Conservation (phyloP, 2,888 invertebrate species). For the Rhorus exstirpatorius region DNA sequence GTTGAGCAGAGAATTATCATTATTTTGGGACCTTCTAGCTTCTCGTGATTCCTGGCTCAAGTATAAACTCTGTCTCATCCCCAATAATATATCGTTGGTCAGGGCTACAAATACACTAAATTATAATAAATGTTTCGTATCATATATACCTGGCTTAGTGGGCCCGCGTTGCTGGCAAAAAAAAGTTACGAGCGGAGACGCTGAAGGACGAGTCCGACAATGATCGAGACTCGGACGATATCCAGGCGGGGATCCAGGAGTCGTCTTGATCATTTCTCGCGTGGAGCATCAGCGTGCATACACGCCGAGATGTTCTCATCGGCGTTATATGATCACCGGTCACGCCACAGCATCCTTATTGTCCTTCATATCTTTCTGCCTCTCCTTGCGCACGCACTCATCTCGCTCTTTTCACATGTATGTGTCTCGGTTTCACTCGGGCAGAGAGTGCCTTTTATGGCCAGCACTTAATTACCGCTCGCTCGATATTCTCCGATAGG, state of each 20-base stretch:
- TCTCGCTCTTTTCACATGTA: constrained; percentile 34
- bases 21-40: no score
- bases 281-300: constrained; percentile 65
- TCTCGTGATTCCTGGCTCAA: no score
- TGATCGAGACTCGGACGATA: constrained; percentile 67
- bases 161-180: constrained; percentile 11
- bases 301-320: constrained; percentile 47
- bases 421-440: constrained; percentile 51
- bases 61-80: no score
- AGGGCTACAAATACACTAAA: background rate
- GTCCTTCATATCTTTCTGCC: constrained; percentile 27
- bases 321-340: constrained; percentile 80
- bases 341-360: constrained; percentile 75
- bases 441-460: constrained; percentile 78
- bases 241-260: constrained; percentile 77
- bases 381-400: constrained; percentile 38
- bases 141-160: constrained; percentile 10
- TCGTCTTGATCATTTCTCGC: constrained; percentile 73
- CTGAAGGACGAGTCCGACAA: constrained; percentile 27
- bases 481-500: constrained; percentile 70
- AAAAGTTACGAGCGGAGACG: constrained; percentile 47
- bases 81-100: background rate
- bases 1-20: no score
- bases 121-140: constrained; percentile 23
- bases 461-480: constrained; percentile 81